Conservation (phyloP, 2,888 invertebrate species). For the Itoplectis maculator region DNA sequence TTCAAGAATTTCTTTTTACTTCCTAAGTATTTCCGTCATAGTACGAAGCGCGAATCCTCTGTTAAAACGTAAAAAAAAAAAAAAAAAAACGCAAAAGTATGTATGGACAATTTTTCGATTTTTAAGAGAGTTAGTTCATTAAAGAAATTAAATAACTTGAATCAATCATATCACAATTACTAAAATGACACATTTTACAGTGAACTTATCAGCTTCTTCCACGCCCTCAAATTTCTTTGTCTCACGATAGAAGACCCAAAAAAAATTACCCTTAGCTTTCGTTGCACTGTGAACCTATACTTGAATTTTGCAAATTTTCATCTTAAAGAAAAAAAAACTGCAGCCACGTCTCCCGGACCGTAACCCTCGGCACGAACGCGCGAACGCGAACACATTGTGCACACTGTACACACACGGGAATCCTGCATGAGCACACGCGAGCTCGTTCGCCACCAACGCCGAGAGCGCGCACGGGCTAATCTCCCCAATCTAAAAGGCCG, state of each 20-base stretch:
- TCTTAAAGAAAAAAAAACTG: conserved; percentile 13
- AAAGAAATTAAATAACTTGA: neutral
- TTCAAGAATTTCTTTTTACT: neutral
- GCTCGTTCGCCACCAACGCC: conserved; percentile 69
- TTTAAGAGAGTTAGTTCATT: too few species aligned
- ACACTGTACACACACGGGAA: conserved; percentile 53
- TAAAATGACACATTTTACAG: neutral
- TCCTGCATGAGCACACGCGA: conserved; percentile 63
- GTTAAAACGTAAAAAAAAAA: neutral
- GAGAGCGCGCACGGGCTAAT: conserved; percentile 74
- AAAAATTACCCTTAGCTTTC: neutral
- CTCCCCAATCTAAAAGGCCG: conserved; percentile 79
- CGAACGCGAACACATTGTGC: neutral
- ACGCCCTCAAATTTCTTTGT: neutral
- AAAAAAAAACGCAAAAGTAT: too few species aligned
- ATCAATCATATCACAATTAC: too few species aligned
- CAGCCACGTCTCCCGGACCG: conserved; percentile 1
- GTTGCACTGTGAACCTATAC: neutral
- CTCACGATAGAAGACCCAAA: neutral
- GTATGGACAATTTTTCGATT: neutral
- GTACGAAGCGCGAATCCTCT: too few species aligned
- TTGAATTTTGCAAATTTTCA: neutral
- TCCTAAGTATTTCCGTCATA: neutral
- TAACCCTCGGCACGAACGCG: neutral
- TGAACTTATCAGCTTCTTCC: neutral